Evolutionary conservation across 2,888 invertebrate genomes (phyloP), one percentile per base, ranked within the genome.

Genomic region (Lagria hirta): DNA sequence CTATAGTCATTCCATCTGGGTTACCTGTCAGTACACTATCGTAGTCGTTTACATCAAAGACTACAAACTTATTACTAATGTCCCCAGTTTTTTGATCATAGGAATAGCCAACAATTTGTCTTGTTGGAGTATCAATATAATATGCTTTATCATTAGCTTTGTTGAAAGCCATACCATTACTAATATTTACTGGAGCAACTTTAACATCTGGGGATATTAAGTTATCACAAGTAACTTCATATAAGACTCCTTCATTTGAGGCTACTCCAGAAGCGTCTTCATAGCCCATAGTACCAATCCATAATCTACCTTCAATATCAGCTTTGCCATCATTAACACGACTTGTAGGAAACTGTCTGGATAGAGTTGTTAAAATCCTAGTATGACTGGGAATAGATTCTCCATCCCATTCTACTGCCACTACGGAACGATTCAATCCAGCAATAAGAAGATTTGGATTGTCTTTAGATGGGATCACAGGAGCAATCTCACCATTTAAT

Each of bases 151-250:
- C 76, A 59, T 81, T 80, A 57, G 85, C 82, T 0, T 72, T 62
- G 10, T 81, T 84, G 89, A 89, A 91, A 1, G 83, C 82, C 3
- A 90, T 68, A 1, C 90, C 90, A 60, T 90, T 91, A 26, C 88
- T 88, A n/a, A 87, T 76, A 6, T 78, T 75, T 11, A 85, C 81
- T 3, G 73, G 71, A 2, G 66, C 52, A 10, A 67, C 57, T 15
- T 62, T 55, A 2, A 60, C 48, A 30, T 49, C 37, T 1, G 69
- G 71, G 35, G 62, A 53, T 10, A 55, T 36, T 10, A 65, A 29
- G 23, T 63, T 62, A 2, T 71, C 53, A 43, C 71, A 64, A 10
- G 73, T 74, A 37, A 84, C 60, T 60, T 75, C 72, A 65, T 83
- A 86, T 1, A 86, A 65, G 0, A 78, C 68, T 0, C 77, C 86